Conservation (phyloP, 1,140 invertebrate genomes). For the Drosophila serrata region DNA sequence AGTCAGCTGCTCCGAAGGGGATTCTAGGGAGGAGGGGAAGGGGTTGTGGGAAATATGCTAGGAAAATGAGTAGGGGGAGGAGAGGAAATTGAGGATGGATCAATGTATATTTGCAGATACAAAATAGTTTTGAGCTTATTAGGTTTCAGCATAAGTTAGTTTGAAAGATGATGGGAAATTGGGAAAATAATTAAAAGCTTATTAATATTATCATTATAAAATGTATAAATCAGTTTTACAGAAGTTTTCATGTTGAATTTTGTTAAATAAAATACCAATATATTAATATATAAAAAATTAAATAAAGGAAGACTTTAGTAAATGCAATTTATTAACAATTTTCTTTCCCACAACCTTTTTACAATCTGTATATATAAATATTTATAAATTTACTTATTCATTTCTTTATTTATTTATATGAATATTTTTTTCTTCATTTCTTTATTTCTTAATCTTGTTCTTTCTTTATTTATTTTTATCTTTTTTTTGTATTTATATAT, state of each 20-base stretch:
- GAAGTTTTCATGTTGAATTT: background rate
- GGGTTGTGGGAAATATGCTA: conserved; percentile 9
- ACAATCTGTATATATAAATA: background rate
- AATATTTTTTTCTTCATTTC: background rate
- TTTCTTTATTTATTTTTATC: too few relatives aligned
- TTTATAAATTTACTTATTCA: background rate
- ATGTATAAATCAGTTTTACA: too few relatives aligned
- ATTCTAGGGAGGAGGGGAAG: background rate
- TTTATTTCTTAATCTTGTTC: too few relatives aligned
- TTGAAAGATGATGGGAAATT: background rate
- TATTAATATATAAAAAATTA: background rate
- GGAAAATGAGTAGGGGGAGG: background rate
- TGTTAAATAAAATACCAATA: background rate
- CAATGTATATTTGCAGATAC: conserved; percentile 29
- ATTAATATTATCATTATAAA: too few relatives aligned
- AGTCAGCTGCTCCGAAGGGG: conserved; percentile 27
- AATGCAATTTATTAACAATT: background rate
- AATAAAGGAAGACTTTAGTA: background rate
- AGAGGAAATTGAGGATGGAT: conserved; percentile 11
- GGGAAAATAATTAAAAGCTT: background rate
- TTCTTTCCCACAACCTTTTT: background rate
- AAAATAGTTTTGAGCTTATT: conserved; percentile 73
- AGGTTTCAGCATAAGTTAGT: conserved; percentile 39
- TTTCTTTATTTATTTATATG: background rate
- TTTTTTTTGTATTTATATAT: background rate